A percentile compares a stretch with the other conserved stretches of the same genome.
These are phyloP conservation scores for Andrena trimmerana DNA, from an alignment of 2,888 invertebrate genomes.

Conservation along the genomic window DNA sequence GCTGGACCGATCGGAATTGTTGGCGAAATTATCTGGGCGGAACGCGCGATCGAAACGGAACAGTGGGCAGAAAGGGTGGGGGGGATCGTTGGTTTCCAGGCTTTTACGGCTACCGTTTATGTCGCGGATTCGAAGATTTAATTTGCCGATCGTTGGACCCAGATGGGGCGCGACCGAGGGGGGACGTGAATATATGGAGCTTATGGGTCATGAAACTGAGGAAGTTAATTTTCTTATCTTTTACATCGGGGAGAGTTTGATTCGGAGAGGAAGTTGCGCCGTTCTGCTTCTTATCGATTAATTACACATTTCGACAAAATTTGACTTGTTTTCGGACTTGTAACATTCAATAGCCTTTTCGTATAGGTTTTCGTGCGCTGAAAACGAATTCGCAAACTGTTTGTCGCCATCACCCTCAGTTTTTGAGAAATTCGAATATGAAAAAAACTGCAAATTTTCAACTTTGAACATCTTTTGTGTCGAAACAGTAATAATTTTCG, in stretches of 20 bases:
- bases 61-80: conserved; percentile 4
- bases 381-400: no score
- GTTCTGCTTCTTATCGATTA: no score
- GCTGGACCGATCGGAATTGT: conserved; percentile 22
- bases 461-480: no score
- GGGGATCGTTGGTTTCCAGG: conserved; percentile 1
- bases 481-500: no score
- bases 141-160: conserved; percentile 16
- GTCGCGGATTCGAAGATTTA: conserved; percentile 20
- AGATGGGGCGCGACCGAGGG: neutral
- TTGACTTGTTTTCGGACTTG: no score
- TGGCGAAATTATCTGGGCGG: conserved; percentile 22
- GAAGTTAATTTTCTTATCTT: neutral
- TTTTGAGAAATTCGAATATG: no score
- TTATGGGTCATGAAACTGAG: neutral
- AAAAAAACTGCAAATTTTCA: no score
- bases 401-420: no score
- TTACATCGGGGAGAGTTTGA: neutral
- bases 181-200: neutral
- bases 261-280: neutral
- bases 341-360: no score
- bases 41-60: conserved; percentile 16
- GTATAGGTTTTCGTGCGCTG: no score
- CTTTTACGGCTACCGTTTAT: conserved; percentile 42
- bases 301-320: no score